A percentile compares a stretch with the other conserved stretches of the same genome.
Conservation (phyloP, 2,888 invertebrate species). For the Aspidiotus destructor region DNA sequence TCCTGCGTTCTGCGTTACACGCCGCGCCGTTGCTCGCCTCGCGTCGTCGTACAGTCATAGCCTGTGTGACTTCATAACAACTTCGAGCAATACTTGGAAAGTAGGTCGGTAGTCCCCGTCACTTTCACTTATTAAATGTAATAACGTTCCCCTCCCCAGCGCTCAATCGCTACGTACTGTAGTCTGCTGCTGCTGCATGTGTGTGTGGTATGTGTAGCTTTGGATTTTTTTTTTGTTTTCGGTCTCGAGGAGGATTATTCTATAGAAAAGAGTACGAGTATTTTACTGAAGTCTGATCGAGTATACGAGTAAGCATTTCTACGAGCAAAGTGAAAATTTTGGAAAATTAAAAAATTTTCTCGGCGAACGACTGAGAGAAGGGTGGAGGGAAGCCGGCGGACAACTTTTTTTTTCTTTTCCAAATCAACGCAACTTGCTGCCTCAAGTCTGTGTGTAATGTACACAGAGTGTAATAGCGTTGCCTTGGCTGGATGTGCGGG, state of each 20-base stretch:
- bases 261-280: no score
- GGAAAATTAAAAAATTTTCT: neutral
- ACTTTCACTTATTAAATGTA: constrained; percentile 36
- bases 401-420: constrained; percentile 11
- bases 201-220: constrained; percentile 4
- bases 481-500: neutral
- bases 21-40: constrained; percentile 14
- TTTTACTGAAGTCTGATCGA: no score
- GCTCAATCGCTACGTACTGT: no score
- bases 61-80: constrained; percentile 29
- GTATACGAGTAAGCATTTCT: no score
- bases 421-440: constrained; percentile 13
- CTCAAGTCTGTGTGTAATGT: no score
- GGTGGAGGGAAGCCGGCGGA: constrained; percentile 9
- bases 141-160: constrained; percentile 20
- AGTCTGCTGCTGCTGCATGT: neutral
- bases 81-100: constrained; percentile 33
- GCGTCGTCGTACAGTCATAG: constrained; percentile 12
- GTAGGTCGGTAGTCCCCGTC: constrained; percentile 35
- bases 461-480: neutral
- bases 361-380: neutral
- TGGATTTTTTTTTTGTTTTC: neutral
- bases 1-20: constrained; percentile 20
- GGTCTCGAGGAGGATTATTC: no score
- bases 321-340: no score